phyloP scores from a whole-genome alignment of 2,797 vertebrate genomes.

The Sitta carolinensis region DNA sequence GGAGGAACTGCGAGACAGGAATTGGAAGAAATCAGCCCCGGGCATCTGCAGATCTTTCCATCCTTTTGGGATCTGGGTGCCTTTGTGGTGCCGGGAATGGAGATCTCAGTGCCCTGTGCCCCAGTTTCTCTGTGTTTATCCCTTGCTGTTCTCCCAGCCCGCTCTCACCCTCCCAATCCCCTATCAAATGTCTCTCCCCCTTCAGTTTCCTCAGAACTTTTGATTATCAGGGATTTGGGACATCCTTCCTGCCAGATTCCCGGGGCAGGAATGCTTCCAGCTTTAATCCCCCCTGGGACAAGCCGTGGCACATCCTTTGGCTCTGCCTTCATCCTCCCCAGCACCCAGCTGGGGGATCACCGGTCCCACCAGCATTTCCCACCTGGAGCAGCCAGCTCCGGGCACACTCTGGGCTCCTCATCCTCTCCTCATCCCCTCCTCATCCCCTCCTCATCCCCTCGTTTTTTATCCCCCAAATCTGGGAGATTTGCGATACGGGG shows the following conservation, averaged over 20 bases:
- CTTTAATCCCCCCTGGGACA: neutral
- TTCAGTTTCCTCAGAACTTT: neutral
- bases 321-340: neutral
- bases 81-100: neutral
- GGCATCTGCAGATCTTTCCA: neutral
- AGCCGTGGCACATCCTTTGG: neutral
- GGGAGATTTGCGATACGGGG: too few species aligned
- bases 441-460: neutral
- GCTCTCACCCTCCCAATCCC: neutral
- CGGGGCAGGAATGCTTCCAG: neutral
- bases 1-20: fast-evolving
- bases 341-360: fast-evolving
- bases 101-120: fast-evolving
- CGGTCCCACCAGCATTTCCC: neutral
- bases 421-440: too few species aligned
- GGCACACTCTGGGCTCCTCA: fast-evolving
- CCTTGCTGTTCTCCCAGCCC: neutral
- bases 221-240: neutral
- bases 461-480: fast-evolving
- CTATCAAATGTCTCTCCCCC: neutral
- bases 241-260: neutral
- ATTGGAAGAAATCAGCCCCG: fast-evolving
- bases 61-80: fast-evolving
- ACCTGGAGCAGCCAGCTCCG: neutral
- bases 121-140: neutral